Evolutionary conservation across 1,140 invertebrate genomes (phyloP).

Genomic region (Drosophila nasuta): DNA sequence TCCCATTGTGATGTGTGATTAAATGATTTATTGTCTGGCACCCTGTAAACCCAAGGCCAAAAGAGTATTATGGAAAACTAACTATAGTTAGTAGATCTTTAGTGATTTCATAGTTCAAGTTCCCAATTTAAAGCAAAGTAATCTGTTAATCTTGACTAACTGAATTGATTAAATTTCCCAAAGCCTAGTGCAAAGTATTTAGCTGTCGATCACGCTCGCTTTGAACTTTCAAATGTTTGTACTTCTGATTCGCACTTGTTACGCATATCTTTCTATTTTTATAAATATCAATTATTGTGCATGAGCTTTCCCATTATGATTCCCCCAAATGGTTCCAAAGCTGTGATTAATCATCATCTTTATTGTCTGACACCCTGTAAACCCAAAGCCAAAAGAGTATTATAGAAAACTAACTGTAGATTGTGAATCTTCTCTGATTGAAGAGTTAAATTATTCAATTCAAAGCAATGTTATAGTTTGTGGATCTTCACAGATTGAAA

Average conservation of each 20-base stretch:
- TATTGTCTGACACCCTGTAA: neutral
- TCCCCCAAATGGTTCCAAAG: constrained; percentile 15
- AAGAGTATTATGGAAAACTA: neutral
- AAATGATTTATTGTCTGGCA: constrained; percentile 14
- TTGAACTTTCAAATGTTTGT: constrained; percentile 34
- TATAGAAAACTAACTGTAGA: neutral
- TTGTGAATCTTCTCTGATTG: no score
- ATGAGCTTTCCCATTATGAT: constrained; percentile 18
- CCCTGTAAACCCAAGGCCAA: neutral
- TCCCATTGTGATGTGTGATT: constrained; percentile 27
- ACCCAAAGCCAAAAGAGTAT: neutral
- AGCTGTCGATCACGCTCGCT: neutral
- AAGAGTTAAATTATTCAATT: no score
- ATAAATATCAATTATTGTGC: constrained; percentile 8
- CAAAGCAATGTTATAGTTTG: no score
- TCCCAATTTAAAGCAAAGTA: no score
- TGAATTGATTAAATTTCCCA: no score
- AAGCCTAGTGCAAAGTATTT: neutral
- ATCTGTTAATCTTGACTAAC: no score
- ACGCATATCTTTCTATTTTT: neutral
- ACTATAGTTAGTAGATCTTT: neutral
- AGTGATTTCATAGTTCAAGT: no score
- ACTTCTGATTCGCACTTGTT: constrained; percentile 57
- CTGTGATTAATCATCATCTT: constrained; percentile 34
- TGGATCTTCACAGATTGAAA: no score